These are phyloP conservation scores for Sinopyrophorus schimmeli DNA, from an alignment of 2,888 invertebrate genomes.

Conservation along the genomic window DNA sequence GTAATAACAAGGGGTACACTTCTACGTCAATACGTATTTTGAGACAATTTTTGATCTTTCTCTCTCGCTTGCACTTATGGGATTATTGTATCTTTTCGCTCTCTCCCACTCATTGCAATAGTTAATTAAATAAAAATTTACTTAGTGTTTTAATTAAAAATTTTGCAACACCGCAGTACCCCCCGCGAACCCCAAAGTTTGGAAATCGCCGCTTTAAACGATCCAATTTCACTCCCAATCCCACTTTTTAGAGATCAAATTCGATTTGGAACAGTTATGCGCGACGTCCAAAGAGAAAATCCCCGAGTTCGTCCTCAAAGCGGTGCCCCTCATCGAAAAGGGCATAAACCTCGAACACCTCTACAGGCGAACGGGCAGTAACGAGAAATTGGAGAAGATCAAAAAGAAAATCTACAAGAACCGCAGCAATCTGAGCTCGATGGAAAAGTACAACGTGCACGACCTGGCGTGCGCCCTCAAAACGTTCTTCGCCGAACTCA, in stretches of 20 bases:
- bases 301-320: slow-evolving; percentile 79
- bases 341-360: slow-evolving; percentile 73
- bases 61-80: too few relatives aligned
- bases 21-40: too few relatives aligned
- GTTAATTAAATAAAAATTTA: too few relatives aligned
- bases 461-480: slow-evolving; percentile 89
- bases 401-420: slow-evolving; percentile 45
- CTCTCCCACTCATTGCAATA: too few relatives aligned
- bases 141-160: too few relatives aligned
- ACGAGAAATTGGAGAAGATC: slow-evolving; percentile 54
- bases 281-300: slow-evolving; percentile 51
- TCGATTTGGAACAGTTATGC: slow-evolving; percentile 21
- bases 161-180: too few relatives aligned
- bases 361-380: slow-evolving; percentile 82
- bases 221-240: too few relatives aligned
- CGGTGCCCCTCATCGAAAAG: slow-evolving; percentile 77
- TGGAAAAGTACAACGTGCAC: slow-evolving; percentile 66
- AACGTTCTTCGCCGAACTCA: slow-evolving; percentile 88
- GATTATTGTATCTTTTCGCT: too few relatives aligned
- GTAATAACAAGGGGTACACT: too few relatives aligned
- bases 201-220: too few relatives aligned
- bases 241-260: slow-evolving; percentile 22
- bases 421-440: slow-evolving; percentile 37
- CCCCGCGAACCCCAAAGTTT: too few relatives aligned
- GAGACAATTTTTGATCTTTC: too few relatives aligned